These are phyloP conservation scores for Aegotheles bennettii DNA, from an alignment of 2,113 vertebrate genomes.

Conservation along the genomic window DNA sequence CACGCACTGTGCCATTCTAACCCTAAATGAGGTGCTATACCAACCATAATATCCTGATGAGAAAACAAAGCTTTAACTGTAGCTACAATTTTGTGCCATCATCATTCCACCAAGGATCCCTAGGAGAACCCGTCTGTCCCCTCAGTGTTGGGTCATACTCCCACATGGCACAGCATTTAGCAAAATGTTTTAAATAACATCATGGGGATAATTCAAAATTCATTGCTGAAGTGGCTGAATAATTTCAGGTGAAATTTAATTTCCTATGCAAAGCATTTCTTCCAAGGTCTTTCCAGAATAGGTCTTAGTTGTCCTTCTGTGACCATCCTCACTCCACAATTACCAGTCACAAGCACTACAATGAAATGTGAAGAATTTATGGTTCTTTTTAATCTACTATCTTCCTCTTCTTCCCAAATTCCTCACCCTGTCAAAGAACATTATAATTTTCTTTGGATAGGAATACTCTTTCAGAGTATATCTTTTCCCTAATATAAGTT, in stretches of 20 bases:
- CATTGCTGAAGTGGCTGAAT: neutral
- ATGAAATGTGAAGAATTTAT: neutral
- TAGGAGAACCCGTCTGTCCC: accelerated
- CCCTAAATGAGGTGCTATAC: neutral
- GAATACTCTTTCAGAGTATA: neutral
- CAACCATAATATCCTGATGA: neutral
- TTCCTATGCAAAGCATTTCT: neutral
- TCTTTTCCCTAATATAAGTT: neutral
- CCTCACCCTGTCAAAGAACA: neutral
- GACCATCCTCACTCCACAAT: neutral
- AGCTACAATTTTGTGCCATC: accelerated
- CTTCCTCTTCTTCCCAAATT: neutral
- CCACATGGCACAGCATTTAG: neutral
- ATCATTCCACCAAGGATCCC: neutral
- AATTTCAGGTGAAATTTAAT: neutral
- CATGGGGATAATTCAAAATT: neutral
- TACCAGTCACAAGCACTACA: neutral
- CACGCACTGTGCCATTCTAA: too few species aligned
- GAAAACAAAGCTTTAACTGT: neutral
- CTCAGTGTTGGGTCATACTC: neutral
- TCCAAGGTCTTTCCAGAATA: neutral
- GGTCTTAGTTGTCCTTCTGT: neutral
- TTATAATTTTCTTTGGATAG: neutral
- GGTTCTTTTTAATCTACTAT: neutral
- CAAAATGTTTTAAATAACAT: neutral